Evolutionary conservation across 2,888 invertebrate genomes (phyloP).

Genomic region (Philopedon plagiatum): DNA sequence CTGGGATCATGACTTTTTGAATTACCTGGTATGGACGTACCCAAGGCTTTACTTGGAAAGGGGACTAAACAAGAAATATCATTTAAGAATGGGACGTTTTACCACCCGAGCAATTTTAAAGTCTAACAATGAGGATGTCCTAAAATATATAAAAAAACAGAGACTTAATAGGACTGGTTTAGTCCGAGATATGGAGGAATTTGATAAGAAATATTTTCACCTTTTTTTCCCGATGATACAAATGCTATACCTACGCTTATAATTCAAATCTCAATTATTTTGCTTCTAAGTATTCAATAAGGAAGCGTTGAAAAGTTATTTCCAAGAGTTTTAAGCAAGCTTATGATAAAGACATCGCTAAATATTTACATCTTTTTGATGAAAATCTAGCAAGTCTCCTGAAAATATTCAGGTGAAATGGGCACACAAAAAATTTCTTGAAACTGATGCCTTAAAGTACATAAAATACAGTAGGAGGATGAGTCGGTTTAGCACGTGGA

Average conservation of each 20-base stretch:
- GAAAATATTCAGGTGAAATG: constrained; percentile 46
- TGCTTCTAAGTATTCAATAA: constrained; percentile 51
- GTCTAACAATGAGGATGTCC: constrained; percentile 44
- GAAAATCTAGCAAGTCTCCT: constrained; percentile 35
- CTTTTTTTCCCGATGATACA: constrained; percentile 43
- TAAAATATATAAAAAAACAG: constrained; percentile 35
- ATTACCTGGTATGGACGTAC: constrained; percentile 48
- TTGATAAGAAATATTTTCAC: constrained; percentile 45
- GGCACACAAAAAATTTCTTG: constrained; percentile 50
- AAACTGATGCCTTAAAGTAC: constrained; percentile 38
- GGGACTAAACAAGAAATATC: constrained; percentile 20
- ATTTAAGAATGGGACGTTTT: constrained; percentile 42
- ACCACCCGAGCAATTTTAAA: constrained; percentile 48
- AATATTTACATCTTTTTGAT: constrained; percentile 33
- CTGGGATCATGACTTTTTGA: constrained; percentile 46
- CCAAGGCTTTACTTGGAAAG: constrained; percentile 49
- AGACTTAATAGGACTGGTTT: constrained; percentile 43
- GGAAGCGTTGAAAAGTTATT: constrained; percentile 52
- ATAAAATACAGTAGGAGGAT: no score
- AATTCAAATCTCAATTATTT: constrained; percentile 8
- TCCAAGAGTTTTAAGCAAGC: constrained; percentile 37
- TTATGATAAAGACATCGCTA: constrained; percentile 26
- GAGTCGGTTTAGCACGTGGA: no score
- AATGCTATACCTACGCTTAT: neutral
- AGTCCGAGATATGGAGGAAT: constrained; percentile 43